Evolutionary conservation across 2,888 invertebrate species (phyloP), one percentile per base, ranked within the genome.

Genomic region (Drosophila pegasa): DNA sequence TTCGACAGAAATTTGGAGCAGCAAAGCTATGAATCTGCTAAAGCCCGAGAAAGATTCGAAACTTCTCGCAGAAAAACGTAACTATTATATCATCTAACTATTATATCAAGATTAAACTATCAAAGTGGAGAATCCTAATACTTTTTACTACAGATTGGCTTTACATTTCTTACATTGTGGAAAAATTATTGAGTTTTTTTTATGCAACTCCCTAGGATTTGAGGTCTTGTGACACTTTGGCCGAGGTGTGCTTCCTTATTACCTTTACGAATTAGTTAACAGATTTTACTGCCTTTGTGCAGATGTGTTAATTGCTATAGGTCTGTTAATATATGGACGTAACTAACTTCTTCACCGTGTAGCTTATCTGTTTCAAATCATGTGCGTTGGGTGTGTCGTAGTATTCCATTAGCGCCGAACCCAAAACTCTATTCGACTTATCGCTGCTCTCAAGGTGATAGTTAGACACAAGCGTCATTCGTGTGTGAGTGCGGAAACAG

Each of bases 201-300:
- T 41, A 41, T 41, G 3, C 20, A 41, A 14, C 1, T 7, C 9
- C 1, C 9, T 27, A 45, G 43, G 43, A 45, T 45, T 45, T 22
- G 2, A 4, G n/a, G 9, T 43, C 43, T 25, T n/a, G 25, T 43
- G 43, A 25, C 43, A 25, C 8, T n/a, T 43, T 43, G 25, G 5
- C 5, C n/a, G 4, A 43, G 43, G 16, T 27, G 45, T 45, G 45
- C 45, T 45, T 45, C 45, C 45, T 45, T 45, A 45, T 45, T 29
- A 45, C 45, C 29, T 45, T 45, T 18, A 10, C 27, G 7, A 45
- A 45, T 45, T 45, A 18, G 27, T 45, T 45, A 38, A 29, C 16
- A n/a, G 20, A 22, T 45, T 45, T 45, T 45, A 45, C 29, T 16
- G 45, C 16, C 12, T 29, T 45, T 45, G 29, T 45, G 45, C 5